Conservation (phyloP, 1,140 invertebrate species). For the Zaprionus taronus region DNA sequence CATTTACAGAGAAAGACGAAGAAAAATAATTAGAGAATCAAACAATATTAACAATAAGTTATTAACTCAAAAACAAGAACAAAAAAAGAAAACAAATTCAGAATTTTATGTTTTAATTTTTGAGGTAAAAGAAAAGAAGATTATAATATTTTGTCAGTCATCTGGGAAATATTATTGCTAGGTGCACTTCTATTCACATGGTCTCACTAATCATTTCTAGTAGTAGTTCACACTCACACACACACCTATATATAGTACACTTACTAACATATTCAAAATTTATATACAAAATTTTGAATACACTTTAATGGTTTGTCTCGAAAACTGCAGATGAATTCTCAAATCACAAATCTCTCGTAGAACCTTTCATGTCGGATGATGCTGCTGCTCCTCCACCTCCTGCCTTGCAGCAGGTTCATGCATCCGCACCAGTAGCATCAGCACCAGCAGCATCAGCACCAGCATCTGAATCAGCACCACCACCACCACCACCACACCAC, state of each 20-base stretch:
- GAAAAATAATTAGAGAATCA: conserved; percentile 64
- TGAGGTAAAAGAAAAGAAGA: conserved; percentile 61
- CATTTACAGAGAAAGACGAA: conserved; percentile 82
- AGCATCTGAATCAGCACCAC: conserved; percentile 46
- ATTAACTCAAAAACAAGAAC: conserved; percentile 32
- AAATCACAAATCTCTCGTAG: conserved; percentile 74
- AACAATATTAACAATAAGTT: conserved; percentile 51
- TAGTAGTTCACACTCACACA: conserved; percentile 13
- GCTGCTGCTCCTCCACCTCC: conserved; percentile 61
- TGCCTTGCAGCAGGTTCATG: conserved; percentile 67
- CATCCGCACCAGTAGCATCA: conserved; percentile 57
- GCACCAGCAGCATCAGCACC: conserved; percentile 50
- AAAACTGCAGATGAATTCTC: conserved; percentile 51
- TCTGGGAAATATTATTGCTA: conserved; percentile 61
- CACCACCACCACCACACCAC: conserved; percentile 49
- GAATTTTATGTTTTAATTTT: conserved; percentile 39
- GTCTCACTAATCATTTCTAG: background rate
- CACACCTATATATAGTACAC: background rate
- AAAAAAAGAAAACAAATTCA: conserved; percentile 10
- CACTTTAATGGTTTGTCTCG: conserved; percentile 46
- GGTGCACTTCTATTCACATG: conserved; percentile 56
- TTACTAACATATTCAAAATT: background rate
- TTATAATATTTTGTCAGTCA: conserved; percentile 47
- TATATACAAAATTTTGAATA: conserved; percentile 18
- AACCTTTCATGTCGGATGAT: conserved; percentile 76